Evolutionary conservation across 1,140 invertebrate genomes (phyloP).

Genomic region (Drosophila dunni): DNA sequence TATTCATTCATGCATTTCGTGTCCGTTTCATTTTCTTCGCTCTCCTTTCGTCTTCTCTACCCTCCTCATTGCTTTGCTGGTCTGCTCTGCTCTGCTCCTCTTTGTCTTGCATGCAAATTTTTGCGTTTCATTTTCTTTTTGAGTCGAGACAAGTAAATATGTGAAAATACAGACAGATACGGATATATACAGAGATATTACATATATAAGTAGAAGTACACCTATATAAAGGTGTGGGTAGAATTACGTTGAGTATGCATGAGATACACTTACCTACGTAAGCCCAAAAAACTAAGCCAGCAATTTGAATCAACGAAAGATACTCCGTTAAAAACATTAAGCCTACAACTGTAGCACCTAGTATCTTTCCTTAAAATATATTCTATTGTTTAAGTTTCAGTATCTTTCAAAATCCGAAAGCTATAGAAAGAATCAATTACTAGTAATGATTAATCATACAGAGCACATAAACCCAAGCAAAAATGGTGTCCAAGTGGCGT

Average conservation of each 20-base stretch:
- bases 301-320: neutral
- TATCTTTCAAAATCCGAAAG: neutral
- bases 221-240: slow-evolving; percentile 39
- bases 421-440: neutral
- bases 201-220: slow-evolving; percentile 19
- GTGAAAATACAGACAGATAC: neutral
- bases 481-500: too few relatives aligned
- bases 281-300: neutral
- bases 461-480: neutral
- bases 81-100: slow-evolving; percentile 24
- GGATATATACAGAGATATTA: neutral
- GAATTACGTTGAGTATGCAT: slow-evolving; percentile 59
- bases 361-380: too few relatives aligned
- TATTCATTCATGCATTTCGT: slow-evolving; percentile 66
- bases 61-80: too few relatives aligned
- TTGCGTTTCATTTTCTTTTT: slow-evolving; percentile 52
- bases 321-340: neutral
- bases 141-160: slow-evolving; percentile 20
- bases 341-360: too few relatives aligned
- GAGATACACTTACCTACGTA: slow-evolving; percentile 8
- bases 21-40: slow-evolving; percentile 39
- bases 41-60: too few relatives aligned
- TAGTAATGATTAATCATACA: too few relatives aligned
- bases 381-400: neutral
- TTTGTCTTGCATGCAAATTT: slow-evolving; percentile 65